phyloP scores from a whole-genome alignment of 1,140 invertebrate genomes.

The Phenacoccus solenopsis region DNA sequence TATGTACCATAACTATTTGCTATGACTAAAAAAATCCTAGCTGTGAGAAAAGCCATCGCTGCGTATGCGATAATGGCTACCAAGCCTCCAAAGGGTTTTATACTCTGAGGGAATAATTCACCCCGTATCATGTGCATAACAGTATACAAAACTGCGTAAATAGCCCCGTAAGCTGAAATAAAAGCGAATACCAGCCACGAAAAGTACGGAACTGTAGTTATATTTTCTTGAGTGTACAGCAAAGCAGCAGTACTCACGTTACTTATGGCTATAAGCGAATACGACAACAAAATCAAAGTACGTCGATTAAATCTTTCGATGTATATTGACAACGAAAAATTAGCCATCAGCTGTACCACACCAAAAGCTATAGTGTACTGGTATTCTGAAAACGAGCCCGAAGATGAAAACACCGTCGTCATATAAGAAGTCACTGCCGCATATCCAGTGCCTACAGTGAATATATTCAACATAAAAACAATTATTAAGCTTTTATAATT shows the following conservation, averaged over 20 bases:
- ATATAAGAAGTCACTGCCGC: constrained; percentile 23
- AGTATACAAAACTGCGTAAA: constrained; percentile 43
- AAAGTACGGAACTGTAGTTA: not conserved
- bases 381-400: not conserved
- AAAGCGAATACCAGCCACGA: not conserved
- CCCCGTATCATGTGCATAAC: constrained; percentile 46
- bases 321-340: not conserved
- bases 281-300: constrained; percentile 11
- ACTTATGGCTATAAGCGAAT: constrained; percentile 35
- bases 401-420: not conserved
- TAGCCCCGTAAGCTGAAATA: constrained; percentile 34
- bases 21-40: not conserved
- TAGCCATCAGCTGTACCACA: not conserved
- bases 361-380: not conserved
- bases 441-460: constrained; percentile 24
- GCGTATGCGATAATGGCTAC: constrained; percentile 65
- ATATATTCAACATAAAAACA: constrained; percentile 34
- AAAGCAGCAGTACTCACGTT: constrained; percentile 23
- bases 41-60: not conserved
- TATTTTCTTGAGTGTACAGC: too few species aligned
- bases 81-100: constrained; percentile 43
- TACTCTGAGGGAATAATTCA: constrained; percentile 47
- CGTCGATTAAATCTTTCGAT: not conserved
- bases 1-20: not conserved
- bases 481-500: constrained; percentile 38